These are phyloP conservation scores for Trachelus stipa DNA, from an alignment of 2,888 invertebrate species.

Conservation along the genomic window DNA sequence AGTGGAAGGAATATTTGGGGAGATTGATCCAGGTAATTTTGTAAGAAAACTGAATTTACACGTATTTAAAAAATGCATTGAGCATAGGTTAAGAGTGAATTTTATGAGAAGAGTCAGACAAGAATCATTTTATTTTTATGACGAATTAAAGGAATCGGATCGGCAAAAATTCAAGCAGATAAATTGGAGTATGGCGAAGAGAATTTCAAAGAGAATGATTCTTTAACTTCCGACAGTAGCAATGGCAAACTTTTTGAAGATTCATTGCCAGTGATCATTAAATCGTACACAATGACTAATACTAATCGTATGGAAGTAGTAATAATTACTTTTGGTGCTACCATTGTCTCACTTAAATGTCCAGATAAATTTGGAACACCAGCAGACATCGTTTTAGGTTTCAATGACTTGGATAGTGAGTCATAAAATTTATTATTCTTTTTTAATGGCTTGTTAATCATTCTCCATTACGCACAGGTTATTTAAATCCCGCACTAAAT, in stretches of 20 bases:
- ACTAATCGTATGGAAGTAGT: constrained; percentile 73
- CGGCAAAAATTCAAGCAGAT: neutral
- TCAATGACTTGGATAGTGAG: constrained; percentile 80
- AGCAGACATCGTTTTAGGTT: constrained; percentile 84
- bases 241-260: neutral
- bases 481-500: constrained; percentile 72
- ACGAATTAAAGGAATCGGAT: constrained; percentile 11
- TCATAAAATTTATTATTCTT: constrained; percentile 4
- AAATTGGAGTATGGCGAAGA: constrained; percentile 1
- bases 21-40: constrained; percentile 38
- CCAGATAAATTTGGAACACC: constrained; percentile 79
- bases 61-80: neutral
- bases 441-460: neutral
- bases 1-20: constrained; percentile 51
- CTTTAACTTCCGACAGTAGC: neutral
- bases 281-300: constrained; percentile 74
- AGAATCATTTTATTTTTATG: neutral
- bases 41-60: neutral
- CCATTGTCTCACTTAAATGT: constrained; percentile 79
- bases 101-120: neutral
- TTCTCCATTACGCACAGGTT: constrained; percentile 68
- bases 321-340: constrained; percentile 85
- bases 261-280: constrained; percentile 27
- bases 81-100: neutral
- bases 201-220: neutral